These are phyloP conservation scores for Selene dorsalis DNA, from an alignment of 2,797 vertebrate genomes.

Conservation along the genomic window DNA sequence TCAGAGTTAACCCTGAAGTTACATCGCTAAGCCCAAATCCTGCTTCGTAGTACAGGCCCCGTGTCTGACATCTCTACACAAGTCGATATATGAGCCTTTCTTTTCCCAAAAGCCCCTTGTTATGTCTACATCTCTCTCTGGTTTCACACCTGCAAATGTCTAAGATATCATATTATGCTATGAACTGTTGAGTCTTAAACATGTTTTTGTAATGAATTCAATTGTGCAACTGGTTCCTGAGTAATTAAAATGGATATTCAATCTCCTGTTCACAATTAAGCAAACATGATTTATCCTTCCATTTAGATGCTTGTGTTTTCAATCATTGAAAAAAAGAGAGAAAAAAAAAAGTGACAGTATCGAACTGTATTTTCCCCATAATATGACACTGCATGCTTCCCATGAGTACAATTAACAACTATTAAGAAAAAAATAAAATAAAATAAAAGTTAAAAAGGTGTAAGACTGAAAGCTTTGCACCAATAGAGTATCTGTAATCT, in stretches of 20 bases:
- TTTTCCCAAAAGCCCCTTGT: too few relatives aligned
- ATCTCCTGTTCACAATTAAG: constrained; percentile 31
- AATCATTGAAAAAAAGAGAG: constrained; percentile 18
- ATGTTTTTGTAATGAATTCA: constrained; percentile 42
- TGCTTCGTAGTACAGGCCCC: too few relatives aligned
- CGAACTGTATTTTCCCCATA: constrained; percentile 7
- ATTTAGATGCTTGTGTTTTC: constrained; percentile 14
- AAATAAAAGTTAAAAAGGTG: not conserved
- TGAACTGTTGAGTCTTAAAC: constrained; percentile 27
- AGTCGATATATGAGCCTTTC: too few relatives aligned
- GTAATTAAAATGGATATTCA: constrained; percentile 51
- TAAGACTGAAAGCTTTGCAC: constrained; percentile 6
- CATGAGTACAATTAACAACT: constrained; percentile 2
- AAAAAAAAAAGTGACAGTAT: not conserved
- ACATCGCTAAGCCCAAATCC: too few relatives aligned
- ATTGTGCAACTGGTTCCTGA: constrained; percentile 41
- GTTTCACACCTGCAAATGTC: too few relatives aligned
- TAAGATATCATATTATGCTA: not conserved
- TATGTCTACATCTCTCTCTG: too few relatives aligned
- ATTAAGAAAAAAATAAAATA: too few relatives aligned
- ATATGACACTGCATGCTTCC: constrained; percentile 8
- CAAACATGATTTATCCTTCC: constrained; percentile 14
- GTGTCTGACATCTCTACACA: too few relatives aligned
- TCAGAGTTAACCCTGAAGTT: too few relatives aligned
- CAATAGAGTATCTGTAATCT: constrained; percentile 8